A percentile compares a stretch with the other conserved stretches of the same genome.
Conservation (phyloP, 2,797 vertebrate species). For the Mycteria americana region DNA sequence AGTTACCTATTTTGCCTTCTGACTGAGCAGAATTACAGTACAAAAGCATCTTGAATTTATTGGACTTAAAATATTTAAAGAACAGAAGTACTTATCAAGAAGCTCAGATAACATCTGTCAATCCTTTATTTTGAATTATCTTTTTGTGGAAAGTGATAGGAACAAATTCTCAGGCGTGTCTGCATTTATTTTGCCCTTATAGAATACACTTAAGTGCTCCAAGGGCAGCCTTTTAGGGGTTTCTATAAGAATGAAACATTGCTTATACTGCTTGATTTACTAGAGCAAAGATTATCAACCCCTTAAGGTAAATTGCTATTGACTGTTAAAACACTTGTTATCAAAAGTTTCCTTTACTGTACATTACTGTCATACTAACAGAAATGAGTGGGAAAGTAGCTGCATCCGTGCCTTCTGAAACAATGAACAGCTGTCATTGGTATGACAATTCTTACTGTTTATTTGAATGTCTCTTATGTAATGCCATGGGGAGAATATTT, state of each 20-base stretch:
- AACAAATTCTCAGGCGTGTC: neutral
- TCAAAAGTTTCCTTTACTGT: neutral
- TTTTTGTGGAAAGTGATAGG: neutral
- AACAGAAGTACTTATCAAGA: neutral
- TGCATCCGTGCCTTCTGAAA: neutral
- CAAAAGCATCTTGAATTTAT: neutral
- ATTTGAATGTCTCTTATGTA: neutral
- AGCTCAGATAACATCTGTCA: neutral
- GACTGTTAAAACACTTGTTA: neutral
- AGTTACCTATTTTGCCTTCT: neutral
- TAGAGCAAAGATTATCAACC: neutral
- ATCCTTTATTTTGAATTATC: neutral
- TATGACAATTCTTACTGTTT: neutral
- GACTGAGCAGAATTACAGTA: neutral
- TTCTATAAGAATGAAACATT: neutral
- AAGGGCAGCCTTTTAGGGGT: neutral
- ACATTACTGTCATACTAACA: neutral
- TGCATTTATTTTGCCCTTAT: neutral
- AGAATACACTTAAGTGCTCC: neutral
- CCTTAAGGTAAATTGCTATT: neutral
- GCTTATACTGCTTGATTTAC: neutral
- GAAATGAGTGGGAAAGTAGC: neutral
- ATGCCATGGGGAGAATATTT: neutral
- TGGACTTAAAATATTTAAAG: neutral
- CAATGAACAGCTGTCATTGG: neutral